Base-by-base conservation (phyloP, 2,797 vertebrate species). In the Psittacula echo region DNA sequence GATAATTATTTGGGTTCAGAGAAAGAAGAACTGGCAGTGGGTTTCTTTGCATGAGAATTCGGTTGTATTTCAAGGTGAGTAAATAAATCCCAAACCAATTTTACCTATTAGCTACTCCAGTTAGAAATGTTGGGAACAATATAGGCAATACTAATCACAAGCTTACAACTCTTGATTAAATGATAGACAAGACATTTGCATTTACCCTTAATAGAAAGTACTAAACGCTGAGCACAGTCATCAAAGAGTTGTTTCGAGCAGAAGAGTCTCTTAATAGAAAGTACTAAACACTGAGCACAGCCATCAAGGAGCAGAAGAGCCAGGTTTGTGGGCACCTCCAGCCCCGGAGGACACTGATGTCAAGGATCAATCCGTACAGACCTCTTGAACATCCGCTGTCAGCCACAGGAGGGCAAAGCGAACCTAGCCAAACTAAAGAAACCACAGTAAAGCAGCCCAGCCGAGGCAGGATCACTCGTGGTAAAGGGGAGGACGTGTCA, bases 381-480 rank as follows among this genome's bases (percentile, higher is more conserved):
- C 32, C 65, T 89, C 58, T 18, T 23, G 82, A 94, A 85, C 16
- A 54, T 85, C 94, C 67, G 7, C 93, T 34, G 50, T 51, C 89
- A 94, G 89, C 91, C 94, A 91, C 89, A 96, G 94, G 89, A 96
- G 95, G 89, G 92, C 85, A 91, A 96, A 97, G 62, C 8, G 58
- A 96, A 79, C 76, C 54, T 1, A 29, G 41, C 30, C 84, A 15
- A 85, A 16, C 39, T 2, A 1, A 47, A 41, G 56, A 21, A 62
- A 29, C n/a, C 65, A 15, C 41, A 5, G 26, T 0, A 24, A 10
- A 20, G 60, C 76, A 4, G n/a, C 45, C 66, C n/a, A 11, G 41
- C n/a, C 20, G 5, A 22, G 42, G 42, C 77, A 53, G 39, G n/a
- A 16, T 4, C 47, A 5, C 61, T 24, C 1, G 0, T 22, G 60